Conservation (phyloP, 2,113 vertebrate genomes). For the Odontophorus gujanensis region DNA sequence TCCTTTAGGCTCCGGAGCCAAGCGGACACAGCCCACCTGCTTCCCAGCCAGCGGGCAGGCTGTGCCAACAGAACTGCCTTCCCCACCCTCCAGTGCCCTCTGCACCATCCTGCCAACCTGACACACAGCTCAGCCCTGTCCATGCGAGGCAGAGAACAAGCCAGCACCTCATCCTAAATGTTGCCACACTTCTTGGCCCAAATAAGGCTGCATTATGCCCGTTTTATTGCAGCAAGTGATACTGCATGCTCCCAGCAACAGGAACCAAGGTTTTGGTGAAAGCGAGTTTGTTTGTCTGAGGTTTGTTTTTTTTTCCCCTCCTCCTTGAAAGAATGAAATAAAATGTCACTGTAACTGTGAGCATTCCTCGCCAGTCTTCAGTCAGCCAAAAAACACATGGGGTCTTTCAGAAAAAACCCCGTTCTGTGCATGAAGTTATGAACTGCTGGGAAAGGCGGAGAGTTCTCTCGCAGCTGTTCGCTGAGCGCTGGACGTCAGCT, state of each 20-base stretch:
- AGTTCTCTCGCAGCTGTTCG: constrained; percentile 46
- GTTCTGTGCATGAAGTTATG: constrained; percentile 33
- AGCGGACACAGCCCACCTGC: not conserved
- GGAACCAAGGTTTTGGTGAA: constrained; percentile 2
- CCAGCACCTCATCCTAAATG: not conserved
- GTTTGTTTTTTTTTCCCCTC: not conserved
- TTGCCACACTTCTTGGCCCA: not conserved
- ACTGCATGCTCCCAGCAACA: not conserved
- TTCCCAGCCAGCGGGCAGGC: not conserved
- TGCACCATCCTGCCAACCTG: not conserved
- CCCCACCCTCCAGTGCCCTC: not conserved
- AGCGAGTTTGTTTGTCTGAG: constrained; percentile 22
- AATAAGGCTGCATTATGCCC: constrained; percentile 16
- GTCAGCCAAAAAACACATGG: constrained; percentile 54
- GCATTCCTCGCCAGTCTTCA: not conserved
- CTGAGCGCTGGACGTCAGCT: constrained; percentile 13
- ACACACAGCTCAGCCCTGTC: not conserved
- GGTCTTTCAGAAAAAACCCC: constrained; percentile 26
- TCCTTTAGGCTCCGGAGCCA: constrained; percentile 1
- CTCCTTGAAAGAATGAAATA: not conserved
- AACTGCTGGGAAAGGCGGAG: constrained; percentile 47
- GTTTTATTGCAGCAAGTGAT: not conserved
- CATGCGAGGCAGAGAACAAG: not conserved
- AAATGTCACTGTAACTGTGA: not conserved
- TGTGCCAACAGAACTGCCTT: not conserved